Base-by-base conservation (phyloP, 2,113 vertebrate genomes). In the Odocoileus virginianus region DNA sequence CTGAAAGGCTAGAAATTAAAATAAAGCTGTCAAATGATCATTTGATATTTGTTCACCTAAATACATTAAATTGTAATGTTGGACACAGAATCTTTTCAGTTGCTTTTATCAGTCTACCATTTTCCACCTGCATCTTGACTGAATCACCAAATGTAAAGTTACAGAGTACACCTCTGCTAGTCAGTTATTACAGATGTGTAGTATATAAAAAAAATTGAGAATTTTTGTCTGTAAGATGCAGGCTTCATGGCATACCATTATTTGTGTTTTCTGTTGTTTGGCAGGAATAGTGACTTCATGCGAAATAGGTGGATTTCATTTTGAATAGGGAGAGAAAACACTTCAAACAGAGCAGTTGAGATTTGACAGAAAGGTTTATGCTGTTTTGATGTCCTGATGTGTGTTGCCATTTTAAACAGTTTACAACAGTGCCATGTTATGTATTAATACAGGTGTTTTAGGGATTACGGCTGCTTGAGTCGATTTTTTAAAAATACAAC, bases 381-480 rank as follows among this genome's bases (percentile, higher is more conserved):
- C 82, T 50, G 43, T 96, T 76, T 96, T 90, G 96, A 76, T 91
- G 45, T 87, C 52, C 71, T 95, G 95, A 71, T 97, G 54, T 25
- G 30, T 96, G 36, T 54, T 91, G 64, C n/a, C 94, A 97, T 95
- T 87, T 98, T 82, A 55, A 97, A 95, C 78, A 97, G 86, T 98
- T 98, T 96, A 71, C 96, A 97, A 95, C 55, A 87, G 84, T 97
- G 84, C 16, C 21, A 85, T 47, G 83, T 47, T 95, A 91, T 95
- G 76, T 97, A 76, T 89, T 98, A 33, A 96, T 98, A 47, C 93
- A 98, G 88, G 94, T 98, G 95, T 19, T 89, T 97, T 97, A 94
- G 43, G 55, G 60, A 91, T 78, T 92, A 67, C 3, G 9, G 30
- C 79, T 0, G 1, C 93, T 98, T 98, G 92, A 81, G 78, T 81